phyloP scores from a whole-genome alignment of 2,797 vertebrate species.

The Parotocinclus haroldoi region DNA sequence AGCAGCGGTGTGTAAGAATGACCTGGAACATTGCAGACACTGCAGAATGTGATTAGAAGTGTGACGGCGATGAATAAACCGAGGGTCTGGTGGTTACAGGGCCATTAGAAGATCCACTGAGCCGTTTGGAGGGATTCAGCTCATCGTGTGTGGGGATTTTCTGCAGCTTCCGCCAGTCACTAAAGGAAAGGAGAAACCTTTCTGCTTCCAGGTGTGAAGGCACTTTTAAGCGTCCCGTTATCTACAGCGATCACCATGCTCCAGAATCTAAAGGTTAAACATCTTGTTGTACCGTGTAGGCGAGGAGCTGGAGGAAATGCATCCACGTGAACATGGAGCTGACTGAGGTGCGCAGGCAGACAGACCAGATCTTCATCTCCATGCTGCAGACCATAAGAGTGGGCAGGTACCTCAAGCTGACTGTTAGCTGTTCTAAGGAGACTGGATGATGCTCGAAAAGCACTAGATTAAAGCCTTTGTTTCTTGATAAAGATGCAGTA shows the following conservation, averaged over 20 bases:
- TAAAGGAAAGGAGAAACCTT: conserved; percentile 80
- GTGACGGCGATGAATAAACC: too few species aligned
- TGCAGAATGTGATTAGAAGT: too few species aligned
- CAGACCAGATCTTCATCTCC: conserved; percentile 85
- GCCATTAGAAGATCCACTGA: conserved; percentile 79
- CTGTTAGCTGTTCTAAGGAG: background rate
- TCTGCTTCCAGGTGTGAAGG: conserved; percentile 88
- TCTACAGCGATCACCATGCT: too few species aligned
- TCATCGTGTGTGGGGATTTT: conserved; percentile 94
- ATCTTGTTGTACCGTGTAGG: conserved; percentile 61
- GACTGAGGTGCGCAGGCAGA: conserved; percentile 86
- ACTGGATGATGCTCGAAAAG: too few species aligned
- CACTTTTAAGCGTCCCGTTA: too few species aligned
- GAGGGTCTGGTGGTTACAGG: conserved; percentile 59
- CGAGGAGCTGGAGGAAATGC: conserved; percentile 88
- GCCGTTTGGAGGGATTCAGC: conserved; percentile 95
- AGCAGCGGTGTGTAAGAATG: too few species aligned
- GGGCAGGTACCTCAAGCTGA: conserved; percentile 76
- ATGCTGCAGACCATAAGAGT: conserved; percentile 85
- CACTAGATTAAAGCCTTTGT: too few species aligned
- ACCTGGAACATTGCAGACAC: too few species aligned
- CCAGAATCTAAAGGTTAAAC: too few species aligned
- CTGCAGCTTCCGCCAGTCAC: conserved; percentile 91
- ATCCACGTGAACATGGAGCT: conserved; percentile 92
- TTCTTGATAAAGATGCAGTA: too few species aligned